Percentiles rank a stretch among this genome's conserved stretches.
phyloP scores from a whole-genome alignment of 2,797 vertebrate species.

The Merluccius polli region DNA sequence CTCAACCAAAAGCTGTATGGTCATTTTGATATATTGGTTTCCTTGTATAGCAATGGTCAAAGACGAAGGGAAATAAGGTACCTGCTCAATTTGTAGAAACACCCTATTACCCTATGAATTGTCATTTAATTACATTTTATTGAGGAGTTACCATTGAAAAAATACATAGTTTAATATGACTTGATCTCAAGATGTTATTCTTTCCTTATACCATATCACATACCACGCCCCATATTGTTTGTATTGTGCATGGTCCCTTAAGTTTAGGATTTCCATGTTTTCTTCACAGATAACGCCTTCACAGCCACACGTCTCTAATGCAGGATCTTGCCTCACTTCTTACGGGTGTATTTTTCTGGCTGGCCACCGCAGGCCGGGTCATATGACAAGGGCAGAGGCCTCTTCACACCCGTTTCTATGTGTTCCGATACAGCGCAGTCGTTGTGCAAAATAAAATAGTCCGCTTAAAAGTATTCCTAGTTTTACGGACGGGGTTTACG shows the following conservation, averaged over 20 bases:
- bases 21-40: background rate
- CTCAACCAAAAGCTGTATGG: background rate
- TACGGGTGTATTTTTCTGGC: background rate
- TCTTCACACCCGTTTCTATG: slow-evolving; percentile 37
- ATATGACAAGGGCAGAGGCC: slow-evolving; percentile 71
- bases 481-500: background rate
- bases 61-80: too few relatives aligned
- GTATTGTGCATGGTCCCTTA: background rate
- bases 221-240: background rate
- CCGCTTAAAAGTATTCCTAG: slow-evolving; percentile 15
- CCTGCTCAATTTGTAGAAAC: too few relatives aligned
- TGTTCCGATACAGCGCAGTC: slow-evolving; percentile 32
- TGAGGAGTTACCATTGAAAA: background rate
- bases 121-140: background rate
- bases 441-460: slow-evolving; percentile 63
- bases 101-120: background rate
- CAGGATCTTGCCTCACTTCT: background rate
- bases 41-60: background rate
- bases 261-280: background rate
- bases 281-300: background rate
- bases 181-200: background rate
- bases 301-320: background rate
- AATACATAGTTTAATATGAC: background rate
- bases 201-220: background rate
- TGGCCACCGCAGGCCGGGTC: slow-evolving; percentile 45